Evolutionary conservation across 1,140 invertebrate species (phyloP), one percentile per base, ranked within the genome.

Genomic region (Elysia chlorotica): DNA sequence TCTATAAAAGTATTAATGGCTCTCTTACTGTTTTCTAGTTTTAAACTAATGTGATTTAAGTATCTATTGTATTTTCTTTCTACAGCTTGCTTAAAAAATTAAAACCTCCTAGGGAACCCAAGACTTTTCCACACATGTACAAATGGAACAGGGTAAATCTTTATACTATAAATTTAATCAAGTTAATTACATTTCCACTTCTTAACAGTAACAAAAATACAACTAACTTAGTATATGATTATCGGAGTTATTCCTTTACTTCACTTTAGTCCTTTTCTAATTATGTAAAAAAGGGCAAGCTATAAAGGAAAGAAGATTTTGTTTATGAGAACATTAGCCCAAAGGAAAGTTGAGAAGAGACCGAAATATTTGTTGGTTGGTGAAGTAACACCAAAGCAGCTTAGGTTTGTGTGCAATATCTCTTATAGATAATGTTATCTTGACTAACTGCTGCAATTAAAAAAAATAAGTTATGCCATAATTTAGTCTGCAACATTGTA

Each of bases 81-180:
- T 59, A 31, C 59, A 81, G 79, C n/a, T 65, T 81, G 36, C 57
- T 81, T 41, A 71, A 73, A 19, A 76, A 57, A 19, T 41, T 57
- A 14, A 62, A 80, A 68, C 76, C 79, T 28, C 53, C 54, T 41
- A 62, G 78, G 28, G 73, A 79, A 37, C 74, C 74, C 3, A 33
- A 69, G 30, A 70, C 66, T 61, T 78, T 53, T 61, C 21, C 23
- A 14, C 76, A 41, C 36, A 74, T 73, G 5, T 76, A 79, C 48
- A 30, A 48, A 25, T 83, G 80, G 80, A 80, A 79, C 54, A 74
- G 76, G 74, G 78, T 82, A 70, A 65, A 38, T n/a, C 37, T 17
- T 6, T 72, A 25, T 10, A 69, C 30, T 41, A 33, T 70, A n/a
- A n/a, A n/a, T n/a, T n/a, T n/a, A n/a, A n/a, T n/a, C n/a, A n/a